Percentiles rank a stretch among this genome's conserved stretches.
phyloP scores from a whole-genome alignment of 2,113 vertebrate species.

The Chamaetylas fuelleborni region DNA sequence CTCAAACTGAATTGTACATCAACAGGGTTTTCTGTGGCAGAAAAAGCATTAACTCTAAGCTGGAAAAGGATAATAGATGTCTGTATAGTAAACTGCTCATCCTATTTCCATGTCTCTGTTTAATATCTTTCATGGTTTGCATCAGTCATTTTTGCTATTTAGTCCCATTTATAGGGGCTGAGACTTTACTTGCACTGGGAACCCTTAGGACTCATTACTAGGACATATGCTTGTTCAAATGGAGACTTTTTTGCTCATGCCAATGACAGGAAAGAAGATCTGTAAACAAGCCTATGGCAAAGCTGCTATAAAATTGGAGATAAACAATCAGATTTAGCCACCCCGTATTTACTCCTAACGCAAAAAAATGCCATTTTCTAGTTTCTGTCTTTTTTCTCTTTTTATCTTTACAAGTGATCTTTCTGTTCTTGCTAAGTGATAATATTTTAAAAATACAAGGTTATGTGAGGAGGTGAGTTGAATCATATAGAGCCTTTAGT shows the following conservation, averaged over 20 bases:
- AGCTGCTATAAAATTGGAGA: constrained; percentile 76
- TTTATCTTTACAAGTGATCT: constrained; percentile 69
- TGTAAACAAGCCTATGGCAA: constrained; percentile 68
- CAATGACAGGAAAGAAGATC: constrained; percentile 7
- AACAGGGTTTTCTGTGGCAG: not conserved
- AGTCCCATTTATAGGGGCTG: not conserved
- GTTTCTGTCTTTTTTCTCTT: constrained; percentile 35
- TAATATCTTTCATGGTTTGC: not conserved
- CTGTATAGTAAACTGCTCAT: not conserved
- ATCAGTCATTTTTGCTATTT: not conserved
- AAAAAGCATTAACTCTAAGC: not conserved
- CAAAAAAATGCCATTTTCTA: constrained; percentile 29
- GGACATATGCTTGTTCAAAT: not conserved
- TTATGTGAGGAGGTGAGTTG: not conserved
- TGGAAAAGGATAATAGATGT: not conserved
- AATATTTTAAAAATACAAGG: not conserved
- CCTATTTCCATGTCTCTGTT: not conserved
- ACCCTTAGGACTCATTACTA: not conserved
- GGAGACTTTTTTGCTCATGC: not conserved
- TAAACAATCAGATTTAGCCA: constrained; percentile 77
- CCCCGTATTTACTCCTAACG: constrained; percentile 78
- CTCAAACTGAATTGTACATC: not conserved
- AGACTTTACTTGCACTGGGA: not conserved
- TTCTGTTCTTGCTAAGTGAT: constrained; percentile 19
- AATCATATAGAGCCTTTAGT: not conserved